Conservation (phyloP, 2,113 vertebrate species). For the Rhabdomys dilectus region DNA sequence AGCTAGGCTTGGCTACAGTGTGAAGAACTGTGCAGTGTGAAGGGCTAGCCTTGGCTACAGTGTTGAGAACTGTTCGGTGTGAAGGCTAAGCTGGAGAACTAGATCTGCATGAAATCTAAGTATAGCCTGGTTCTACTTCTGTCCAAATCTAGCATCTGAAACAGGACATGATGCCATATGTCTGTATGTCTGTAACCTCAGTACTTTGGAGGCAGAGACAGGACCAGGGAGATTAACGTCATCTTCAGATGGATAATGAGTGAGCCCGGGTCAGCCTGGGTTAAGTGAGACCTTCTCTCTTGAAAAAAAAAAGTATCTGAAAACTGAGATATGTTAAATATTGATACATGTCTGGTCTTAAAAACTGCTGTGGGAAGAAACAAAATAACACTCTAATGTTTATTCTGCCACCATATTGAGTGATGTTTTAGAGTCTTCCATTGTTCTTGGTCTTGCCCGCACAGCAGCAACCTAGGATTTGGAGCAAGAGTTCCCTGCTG, state of each 20-base stretch:
- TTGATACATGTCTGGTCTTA: not conserved
- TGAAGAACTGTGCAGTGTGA: not conserved
- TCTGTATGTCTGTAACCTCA: too few species aligned
- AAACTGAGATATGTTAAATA: not conserved
- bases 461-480: fast-evolving
- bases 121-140: not conserved
- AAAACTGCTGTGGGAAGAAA: not conserved
- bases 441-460: fast-evolving
- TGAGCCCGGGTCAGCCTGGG: not conserved
- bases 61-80: not conserved
- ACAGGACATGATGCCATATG: not conserved
- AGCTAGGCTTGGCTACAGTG: not conserved
- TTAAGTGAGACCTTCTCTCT: not conserved
- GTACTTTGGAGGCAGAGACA: not conserved
- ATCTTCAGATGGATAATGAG: not conserved
- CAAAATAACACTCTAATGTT: fast-evolving
- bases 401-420: not conserved
- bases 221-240: not conserved
- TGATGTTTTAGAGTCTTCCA: fast-evolving
- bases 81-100: not conserved
- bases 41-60: not conserved
- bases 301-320: not conserved
- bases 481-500: not conserved
- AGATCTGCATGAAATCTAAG: not conserved
- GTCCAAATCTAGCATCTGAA: not conserved